phyloP scores from a whole-genome alignment of 2,888 invertebrate genomes.

The Hirtodrosophila confusa region DNA sequence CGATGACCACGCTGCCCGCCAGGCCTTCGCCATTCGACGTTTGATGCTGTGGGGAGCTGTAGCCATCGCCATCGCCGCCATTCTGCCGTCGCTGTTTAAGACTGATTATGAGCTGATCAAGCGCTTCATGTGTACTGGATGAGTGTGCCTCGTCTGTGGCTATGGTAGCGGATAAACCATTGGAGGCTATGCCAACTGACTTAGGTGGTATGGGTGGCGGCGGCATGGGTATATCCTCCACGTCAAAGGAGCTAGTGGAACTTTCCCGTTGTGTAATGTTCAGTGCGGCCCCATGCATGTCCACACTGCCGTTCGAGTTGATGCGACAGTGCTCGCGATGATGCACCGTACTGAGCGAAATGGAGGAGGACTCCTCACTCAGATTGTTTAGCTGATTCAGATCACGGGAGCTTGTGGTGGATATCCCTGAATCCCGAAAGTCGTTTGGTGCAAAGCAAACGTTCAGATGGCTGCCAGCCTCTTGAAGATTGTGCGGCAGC shows the following conservation, averaged over 20 bases:
- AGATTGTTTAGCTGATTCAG: slow-evolving; percentile 82
- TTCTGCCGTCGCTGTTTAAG: slow-evolving; percentile 58
- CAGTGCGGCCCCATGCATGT: slow-evolving; percentile 48
- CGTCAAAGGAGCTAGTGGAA: slow-evolving; percentile 80
- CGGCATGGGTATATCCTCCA: slow-evolving; percentile 83
- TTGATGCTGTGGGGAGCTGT: slow-evolving; percentile 76
- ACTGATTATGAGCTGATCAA: slow-evolving; percentile 71
- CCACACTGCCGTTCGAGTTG: slow-evolving; percentile 74
- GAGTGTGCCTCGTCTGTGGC: slow-evolving; percentile 60
- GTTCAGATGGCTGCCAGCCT: slow-evolving; percentile 70
- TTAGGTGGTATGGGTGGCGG: slow-evolving; percentile 84
- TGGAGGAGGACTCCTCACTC: slow-evolving; percentile 77
- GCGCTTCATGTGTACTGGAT: slow-evolving; percentile 60
- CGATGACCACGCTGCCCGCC: not conserved
- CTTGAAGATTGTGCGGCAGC: slow-evolving; percentile 70
- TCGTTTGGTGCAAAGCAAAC: slow-evolving; percentile 81
- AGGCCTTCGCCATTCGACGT: slow-evolving; percentile 38
- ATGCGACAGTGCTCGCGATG: slow-evolving; percentile 80
- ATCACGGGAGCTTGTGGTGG: slow-evolving; percentile 83
- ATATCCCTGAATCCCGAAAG: slow-evolving; percentile 84
- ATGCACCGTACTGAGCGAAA: slow-evolving; percentile 74
- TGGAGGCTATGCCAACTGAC: slow-evolving; percentile 67
- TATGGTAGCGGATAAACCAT: slow-evolving; percentile 31
- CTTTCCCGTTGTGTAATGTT: slow-evolving; percentile 81
- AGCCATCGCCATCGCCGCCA: slow-evolving; percentile 72